Conservation (phyloP, 2,113 vertebrate genomes). For the Chaetorhynchus papuensis region DNA sequence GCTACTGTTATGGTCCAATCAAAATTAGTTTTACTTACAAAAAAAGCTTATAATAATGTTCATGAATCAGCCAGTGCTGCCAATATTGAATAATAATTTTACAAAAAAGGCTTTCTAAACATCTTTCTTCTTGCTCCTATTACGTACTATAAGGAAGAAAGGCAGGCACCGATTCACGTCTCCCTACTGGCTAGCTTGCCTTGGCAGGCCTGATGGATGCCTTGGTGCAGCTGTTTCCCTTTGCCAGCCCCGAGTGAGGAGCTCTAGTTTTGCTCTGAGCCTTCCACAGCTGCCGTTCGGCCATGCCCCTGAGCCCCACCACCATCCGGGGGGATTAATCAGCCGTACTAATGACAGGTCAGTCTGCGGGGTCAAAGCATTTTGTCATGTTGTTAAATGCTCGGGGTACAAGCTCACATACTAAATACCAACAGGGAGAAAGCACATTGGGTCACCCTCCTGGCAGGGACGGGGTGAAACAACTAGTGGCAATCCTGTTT, state of each 20-base stretch:
- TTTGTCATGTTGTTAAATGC: constrained; percentile 6
- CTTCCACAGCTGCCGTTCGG: background rate
- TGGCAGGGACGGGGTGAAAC: background rate
- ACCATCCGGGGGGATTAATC: background rate
- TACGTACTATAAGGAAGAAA: background rate
- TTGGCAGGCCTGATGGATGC: background rate
- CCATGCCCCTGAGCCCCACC: background rate
- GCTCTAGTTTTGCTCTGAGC: background rate
- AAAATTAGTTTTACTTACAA: background rate
- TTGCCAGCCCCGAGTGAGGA: background rate
- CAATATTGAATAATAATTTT: background rate
- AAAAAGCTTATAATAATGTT: background rate
- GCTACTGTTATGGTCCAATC: background rate
- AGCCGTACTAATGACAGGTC: background rate
- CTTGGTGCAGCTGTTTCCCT: background rate
- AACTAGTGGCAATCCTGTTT: background rate
- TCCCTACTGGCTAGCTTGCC: background rate
- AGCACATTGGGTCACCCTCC: background rate
- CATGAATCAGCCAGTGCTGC: background rate
- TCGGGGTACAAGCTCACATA: background rate
- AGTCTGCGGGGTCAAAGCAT: background rate
- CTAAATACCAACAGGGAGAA: background rate
- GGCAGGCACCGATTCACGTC: background rate
- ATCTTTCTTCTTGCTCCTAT: background rate
- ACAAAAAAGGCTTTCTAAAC: background rate